Base-by-base conservation (phyloP, 2,113 vertebrate species). In the Sula dactylatra region DNA sequence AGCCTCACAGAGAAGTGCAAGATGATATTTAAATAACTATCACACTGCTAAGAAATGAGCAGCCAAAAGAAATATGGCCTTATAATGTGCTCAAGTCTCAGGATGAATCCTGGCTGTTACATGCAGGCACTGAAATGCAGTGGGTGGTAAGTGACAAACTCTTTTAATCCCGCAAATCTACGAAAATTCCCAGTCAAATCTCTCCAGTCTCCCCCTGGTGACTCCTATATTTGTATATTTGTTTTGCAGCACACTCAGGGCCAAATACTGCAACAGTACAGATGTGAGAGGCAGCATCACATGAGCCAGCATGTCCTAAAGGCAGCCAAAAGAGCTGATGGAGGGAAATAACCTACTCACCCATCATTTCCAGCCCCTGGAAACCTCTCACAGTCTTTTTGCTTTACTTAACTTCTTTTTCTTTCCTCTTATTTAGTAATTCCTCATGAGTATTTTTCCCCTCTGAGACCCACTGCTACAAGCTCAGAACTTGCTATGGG, bases 11-110 rank as follows among this genome's bases (percentile, higher is more conserved):
- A 93, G 84, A 86, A 95, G 81, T 52, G 91, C 54, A 34, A 86
- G 96, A 95, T 95, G 91, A 64, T 82, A 97, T 97, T 96, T 95
- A 97, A 97, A 94, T 97, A 96, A 97, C 91, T 89, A 82, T 90
- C 95, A 94, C 84, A 50, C 84, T 71, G 94, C 93, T 96, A 73
- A 64, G 85, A 94, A 97, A 96, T 45, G 95, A 96, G 91, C 95
- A 95, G 81, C 84, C 82, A 45, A 66, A 91, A 96, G 95, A 97
- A 97, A 97, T 94, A 95, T 91, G 94, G 94, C 50, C 91, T 90
- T 97, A 95, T 95, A 97, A 96, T 88, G 78, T n/a, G 90, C 89
- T 96, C 81, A 12, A 82, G 82, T 82, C 96, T 96, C 90, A 38
- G 74, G 94, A 94, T 79, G 92, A 91, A 80, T 72, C 59, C 92